Percentiles rank a stretch among this genome's conserved stretches.
These are phyloP conservation scores for Phrynocephalus versicolor DNA, from an alignment of 2,113 vertebrate genomes.

Conservation along the genomic window DNA sequence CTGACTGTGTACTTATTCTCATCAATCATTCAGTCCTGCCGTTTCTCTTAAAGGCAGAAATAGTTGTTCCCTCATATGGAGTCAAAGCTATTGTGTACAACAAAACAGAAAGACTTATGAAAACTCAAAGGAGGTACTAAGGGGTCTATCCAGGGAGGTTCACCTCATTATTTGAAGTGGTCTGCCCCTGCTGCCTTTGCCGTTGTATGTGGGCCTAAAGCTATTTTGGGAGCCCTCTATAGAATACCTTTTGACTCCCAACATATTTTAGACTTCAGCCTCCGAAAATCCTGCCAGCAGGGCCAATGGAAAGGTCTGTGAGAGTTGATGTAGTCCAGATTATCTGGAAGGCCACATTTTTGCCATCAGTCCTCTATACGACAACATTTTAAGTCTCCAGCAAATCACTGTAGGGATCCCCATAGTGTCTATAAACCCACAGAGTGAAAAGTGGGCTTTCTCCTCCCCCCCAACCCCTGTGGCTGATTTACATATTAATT, in stretches of 20 bases:
- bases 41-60: background rate
- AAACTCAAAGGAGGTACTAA: background rate
- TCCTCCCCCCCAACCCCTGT: background rate
- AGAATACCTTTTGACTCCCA: background rate
- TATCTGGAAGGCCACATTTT: background rate
- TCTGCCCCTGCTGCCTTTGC: too few species aligned
- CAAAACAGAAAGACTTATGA: background rate
- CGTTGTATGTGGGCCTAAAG: background rate
- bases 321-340: background rate
- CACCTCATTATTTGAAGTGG: too few species aligned
- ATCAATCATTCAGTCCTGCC: background rate
- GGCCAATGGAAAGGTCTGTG: background rate
- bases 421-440: conserved; percentile 41
- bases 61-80: background rate
- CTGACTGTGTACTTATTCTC: too few species aligned
- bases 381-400: background rate
- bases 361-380: background rate
- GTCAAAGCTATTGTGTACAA: background rate
- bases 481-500: conserved; percentile 64
- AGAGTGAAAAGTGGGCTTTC: conserved; percentile 57
- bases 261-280: background rate
- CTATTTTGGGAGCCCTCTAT: background rate
- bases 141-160: too few species aligned
- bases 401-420: conserved; percentile 21
- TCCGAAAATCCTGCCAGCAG: too few species aligned